Percentiles rank a stretch among this genome's conserved stretches.
Conservation (phyloP, 2,113 vertebrate species). For the Amblyornis subalaris region DNA sequence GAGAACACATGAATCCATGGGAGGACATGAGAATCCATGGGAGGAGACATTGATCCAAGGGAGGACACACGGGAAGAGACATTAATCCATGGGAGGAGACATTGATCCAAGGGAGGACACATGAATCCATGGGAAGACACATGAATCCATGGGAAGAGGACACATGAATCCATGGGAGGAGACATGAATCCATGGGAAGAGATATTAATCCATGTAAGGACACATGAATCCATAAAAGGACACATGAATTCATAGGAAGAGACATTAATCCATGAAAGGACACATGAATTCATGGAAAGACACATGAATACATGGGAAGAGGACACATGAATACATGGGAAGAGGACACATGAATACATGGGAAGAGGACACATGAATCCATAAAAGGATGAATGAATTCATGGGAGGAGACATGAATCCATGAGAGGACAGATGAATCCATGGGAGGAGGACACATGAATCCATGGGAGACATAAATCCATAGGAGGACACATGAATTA, state of each 20-base stretch:
- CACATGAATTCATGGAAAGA: not conserved
- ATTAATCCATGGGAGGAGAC: not conserved
- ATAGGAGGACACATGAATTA: not conserved
- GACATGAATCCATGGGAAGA: accelerated
- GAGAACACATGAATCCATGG: no score
- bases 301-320: not conserved
- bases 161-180: accelerated
- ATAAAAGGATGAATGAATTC: not conserved
- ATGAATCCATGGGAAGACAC: not conserved
- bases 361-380: not conserved
- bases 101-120: no score
- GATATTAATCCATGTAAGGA: accelerated
- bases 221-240: accelerated
- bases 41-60: not conserved
- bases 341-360: no score
- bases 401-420: not conserved
- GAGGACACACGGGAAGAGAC: accelerated
- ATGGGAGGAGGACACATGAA: accelerated
- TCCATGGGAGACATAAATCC: not conserved
- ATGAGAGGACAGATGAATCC: accelerated
- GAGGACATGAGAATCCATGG: accelerated
- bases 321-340: not conserved
- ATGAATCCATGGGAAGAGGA: accelerated
- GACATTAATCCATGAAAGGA: not conserved
- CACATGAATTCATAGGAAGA: not conserved